These are phyloP conservation scores for Coecobrya sp. DNA, from an alignment of 2,888 invertebrate species.

Conservation along the genomic window DNA sequence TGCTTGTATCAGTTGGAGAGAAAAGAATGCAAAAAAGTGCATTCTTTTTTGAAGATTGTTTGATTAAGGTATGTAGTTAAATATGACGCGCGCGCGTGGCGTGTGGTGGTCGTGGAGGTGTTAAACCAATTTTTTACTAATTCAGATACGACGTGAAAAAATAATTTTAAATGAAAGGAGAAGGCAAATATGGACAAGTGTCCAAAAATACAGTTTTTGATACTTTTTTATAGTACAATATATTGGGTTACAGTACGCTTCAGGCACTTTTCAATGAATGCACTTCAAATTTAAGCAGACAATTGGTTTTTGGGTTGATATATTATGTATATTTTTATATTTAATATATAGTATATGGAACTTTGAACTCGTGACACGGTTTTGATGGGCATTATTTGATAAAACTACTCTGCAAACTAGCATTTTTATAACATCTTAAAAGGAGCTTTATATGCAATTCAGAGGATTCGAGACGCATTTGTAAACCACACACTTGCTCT, in stretches of 20 bases:
- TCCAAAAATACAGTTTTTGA: background rate
- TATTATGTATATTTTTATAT: no score
- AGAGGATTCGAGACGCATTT: no score
- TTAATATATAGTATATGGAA: no score
- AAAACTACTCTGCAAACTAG: no score
- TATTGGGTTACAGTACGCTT: no score
- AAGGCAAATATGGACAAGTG: background rate
- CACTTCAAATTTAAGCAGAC: no score
- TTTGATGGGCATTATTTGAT: no score
- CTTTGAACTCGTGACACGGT: no score
- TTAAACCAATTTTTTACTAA: slow-evolving; percentile 11
- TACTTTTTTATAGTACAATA: background rate
- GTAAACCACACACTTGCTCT: no score
- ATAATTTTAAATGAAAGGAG: slow-evolving; percentile 5
- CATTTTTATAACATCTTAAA: no score
- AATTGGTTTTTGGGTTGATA: no score
- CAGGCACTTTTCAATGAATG: background rate
- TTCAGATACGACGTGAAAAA: slow-evolving; percentile 48
- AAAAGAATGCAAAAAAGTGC: slow-evolving; percentile 24
- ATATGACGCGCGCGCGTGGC: background rate
- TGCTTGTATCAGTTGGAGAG: background rate
- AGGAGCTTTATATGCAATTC: no score
- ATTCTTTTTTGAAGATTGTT: background rate
- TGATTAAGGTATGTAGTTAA: background rate
- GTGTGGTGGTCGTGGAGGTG: slow-evolving; percentile 41